Base-by-base conservation (phyloP, 1,140 invertebrate genomes). In the Asbolus verrucosus region DNA sequence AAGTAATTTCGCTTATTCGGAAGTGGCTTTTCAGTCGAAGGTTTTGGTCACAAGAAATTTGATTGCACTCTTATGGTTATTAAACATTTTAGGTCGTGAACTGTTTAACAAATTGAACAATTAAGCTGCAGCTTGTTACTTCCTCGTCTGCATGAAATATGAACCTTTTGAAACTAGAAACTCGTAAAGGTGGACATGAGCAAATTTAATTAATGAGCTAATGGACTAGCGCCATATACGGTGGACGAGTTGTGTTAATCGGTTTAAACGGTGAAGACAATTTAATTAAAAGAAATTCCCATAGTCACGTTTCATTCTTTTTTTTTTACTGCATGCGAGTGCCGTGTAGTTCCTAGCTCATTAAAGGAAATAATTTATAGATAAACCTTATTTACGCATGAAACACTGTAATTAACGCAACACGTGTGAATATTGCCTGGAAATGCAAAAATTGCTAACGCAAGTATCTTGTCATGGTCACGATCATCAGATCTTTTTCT, bases 171-270 rank as follows among this genome's bases (percentile, higher is more conserved):
- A 36, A 36, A 36, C 33, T 36, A 36, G 33, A 36, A 36, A 36
- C 33, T 36, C 33, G 33, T 36, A 36, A 54, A 54, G 46, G 46
- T 54, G 46, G 46, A 54, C 46, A 54, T 54, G 46, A 54, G 46
- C 21, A 27, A 54, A 54, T 54, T 54, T 54, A 24, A 54, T 54
- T 54, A 54, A 54, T 21, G 46, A 54, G 46, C 21, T 54, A 54
- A 54, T 54, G 46, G 46, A 24, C 2, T 27, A 15, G 43, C 18
- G 13, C 33, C 41, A 16, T 46, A 19, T 46, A 46, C 19, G 41
- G 41, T 14, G n/a, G 2, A 6, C 43, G 43, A 50, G 43, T 50
- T 50, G 18, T 18, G 8, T 21, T 54, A 54, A 27, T 54, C 46
- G 21, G 19, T 24, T 54, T 24, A 54, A 27, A 54, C 27, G 9